Conservation (phyloP, 2,797 vertebrate genomes). For the Typhlichthys eigenmanni region DNA sequence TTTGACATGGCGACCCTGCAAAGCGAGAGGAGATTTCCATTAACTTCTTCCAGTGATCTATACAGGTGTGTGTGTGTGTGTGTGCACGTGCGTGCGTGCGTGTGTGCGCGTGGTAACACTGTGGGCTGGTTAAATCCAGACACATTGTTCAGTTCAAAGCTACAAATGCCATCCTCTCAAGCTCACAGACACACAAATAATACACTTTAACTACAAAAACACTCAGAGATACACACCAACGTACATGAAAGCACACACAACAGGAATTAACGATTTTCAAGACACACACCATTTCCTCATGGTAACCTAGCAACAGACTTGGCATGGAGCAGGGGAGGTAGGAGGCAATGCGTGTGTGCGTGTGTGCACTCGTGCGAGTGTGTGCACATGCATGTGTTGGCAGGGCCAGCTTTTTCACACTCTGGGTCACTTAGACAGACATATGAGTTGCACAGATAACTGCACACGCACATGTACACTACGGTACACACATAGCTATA, state of each 20-base stretch:
- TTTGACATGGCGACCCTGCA: conserved; percentile 96
- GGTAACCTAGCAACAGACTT: conserved; percentile 78
- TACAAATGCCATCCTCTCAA: no score
- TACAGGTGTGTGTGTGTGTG: conserved; percentile 3
- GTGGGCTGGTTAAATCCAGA: not conserved
- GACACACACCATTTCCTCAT: conserved; percentile 52
- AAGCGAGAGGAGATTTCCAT: not conserved
- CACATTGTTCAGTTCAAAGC: no score
- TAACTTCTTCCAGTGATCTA: conserved; percentile 7
- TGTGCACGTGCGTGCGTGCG: not conserved
- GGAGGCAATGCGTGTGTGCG: conserved; percentile 42
- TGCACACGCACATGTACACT: conserved; percentile 8
- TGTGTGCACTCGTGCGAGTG: conserved; percentile 20
- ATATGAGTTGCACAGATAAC: conserved; percentile 32
- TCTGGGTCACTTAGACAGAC: conserved; percentile 62
- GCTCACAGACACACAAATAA: no score
- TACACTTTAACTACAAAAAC: not conserved
- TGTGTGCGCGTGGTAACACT: not conserved
- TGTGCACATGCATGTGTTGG: not conserved
- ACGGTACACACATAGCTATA: not conserved
- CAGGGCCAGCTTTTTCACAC: conserved; percentile 63
- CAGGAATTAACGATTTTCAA: conserved; percentile 11
- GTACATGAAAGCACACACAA: conserved; percentile 32
- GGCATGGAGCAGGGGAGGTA: conserved; percentile 49
- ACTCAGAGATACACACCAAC: conserved; percentile 7